Percentiles rank a stretch among this genome's conserved stretches.
Evolutionary conservation across 92 coral and sea anemone species (phyloP).

Genomic region (Palythoa grandiflora): DNA sequence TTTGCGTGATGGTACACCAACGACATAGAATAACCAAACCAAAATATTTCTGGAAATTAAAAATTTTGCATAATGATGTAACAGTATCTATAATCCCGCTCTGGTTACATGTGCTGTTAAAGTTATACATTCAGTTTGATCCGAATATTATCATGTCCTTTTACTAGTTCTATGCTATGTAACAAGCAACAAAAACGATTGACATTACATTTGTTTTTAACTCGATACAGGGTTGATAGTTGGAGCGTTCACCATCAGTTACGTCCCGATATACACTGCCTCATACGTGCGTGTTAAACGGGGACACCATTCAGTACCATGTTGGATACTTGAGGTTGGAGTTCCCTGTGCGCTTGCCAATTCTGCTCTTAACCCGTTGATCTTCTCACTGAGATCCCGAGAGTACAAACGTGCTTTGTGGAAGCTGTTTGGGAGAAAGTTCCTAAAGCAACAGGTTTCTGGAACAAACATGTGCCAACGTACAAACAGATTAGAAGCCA

Average conservation of each 20-base stretch:
- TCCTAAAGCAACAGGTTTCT: background rate
- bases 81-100: no score
- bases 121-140: no score
- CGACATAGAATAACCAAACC: no score
- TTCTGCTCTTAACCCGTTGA: conserved; percentile 62
- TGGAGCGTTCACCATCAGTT: conserved; percentile 61
- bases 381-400: conserved; percentile 61
- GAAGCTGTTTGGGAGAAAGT: conserved; percentile 12
- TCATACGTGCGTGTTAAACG: conserved; percentile 34
- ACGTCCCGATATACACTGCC: conserved; percentile 48
- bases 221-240: conserved; percentile 58
- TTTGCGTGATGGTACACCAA: no score
- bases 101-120: no score
- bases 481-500: background rate
- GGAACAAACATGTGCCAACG: background rate
- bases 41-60: no score
- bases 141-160: background rate
- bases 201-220: background rate
- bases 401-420: conserved; percentile 47
- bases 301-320: conserved; percentile 53
- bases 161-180: background rate
- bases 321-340: background rate
- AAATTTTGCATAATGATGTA: no score
- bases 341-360: conserved; percentile 34
- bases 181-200: background rate